Evolutionary conservation across 2,113 vertebrate genomes (phyloP).

Genomic region (Clinocottus analis): DNA sequence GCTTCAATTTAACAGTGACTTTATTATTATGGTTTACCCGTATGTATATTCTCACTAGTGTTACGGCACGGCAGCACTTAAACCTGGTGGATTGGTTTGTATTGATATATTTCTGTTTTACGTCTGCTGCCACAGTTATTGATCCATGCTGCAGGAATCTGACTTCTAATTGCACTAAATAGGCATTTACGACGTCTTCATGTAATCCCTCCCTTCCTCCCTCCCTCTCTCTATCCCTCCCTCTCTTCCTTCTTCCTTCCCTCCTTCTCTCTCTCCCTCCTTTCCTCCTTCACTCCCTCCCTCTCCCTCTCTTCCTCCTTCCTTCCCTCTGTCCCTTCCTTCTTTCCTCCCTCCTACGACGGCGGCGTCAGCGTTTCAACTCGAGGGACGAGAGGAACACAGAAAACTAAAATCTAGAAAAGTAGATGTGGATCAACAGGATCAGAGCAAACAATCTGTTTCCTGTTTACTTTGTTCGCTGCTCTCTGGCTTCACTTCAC

Average conservation of each 20-base stretch:
- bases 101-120: too few relatives aligned
- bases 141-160: not conserved
- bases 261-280: too few relatives aligned
- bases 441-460: constrained; percentile 39
- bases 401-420: constrained; percentile 1
- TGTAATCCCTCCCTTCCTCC: constrained; percentile 9
- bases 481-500: constrained; percentile 45
- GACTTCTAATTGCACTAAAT: not conserved
- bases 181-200: constrained; percentile 10
- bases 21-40: too few relatives aligned
- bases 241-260: too few relatives aligned
- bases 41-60: too few relatives aligned
- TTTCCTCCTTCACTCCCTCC: too few relatives aligned
- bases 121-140: not conserved
- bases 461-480: constrained; percentile 47
- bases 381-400: not conserved
- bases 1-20: too few relatives aligned
- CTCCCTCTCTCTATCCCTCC: too few relatives aligned
- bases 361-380: constrained; percentile 2
- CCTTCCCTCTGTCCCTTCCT: too few relatives aligned
- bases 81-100: too few relatives aligned
- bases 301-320: too few relatives aligned
- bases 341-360: not conserved
- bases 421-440: constrained; percentile 34
- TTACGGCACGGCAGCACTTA: too few relatives aligned